Base-by-base conservation (phyloP, 2,888 invertebrate genomes). In the Sphinx pinastri region DNA sequence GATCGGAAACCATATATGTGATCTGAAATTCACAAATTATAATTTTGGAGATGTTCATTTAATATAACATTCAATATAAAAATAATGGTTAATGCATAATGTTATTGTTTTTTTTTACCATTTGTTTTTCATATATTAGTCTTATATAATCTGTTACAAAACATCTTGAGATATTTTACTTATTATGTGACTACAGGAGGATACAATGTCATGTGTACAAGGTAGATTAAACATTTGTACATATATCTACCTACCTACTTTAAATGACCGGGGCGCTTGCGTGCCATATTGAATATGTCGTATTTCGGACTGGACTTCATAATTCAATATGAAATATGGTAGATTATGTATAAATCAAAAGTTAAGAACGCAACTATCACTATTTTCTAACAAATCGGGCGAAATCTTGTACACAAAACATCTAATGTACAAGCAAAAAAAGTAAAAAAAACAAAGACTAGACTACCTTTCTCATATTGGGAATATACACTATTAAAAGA, bases 251-350 rank as follows among this genome's bases (percentile, higher is more conserved):
- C 74, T 81, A 80, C 76, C 75, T 77, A 80, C 76, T 78, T 73
- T 68, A 79, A 81, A 76, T 78, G 81, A 82, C 83, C 80, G 81
- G 79, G 81, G 84, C 78, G 67, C 49, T 51, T 67, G 78, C 79
- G 85, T 85, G 91, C 92, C 92, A 91, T 92, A 88, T 91, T 92
- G 91, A 89, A 88, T 87, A 84, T 84, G 75, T 69, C 75, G 74
- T 78, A 70, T 74, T 66, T 72, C 69, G 73, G 70, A 71, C 69
- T 57, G 31, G 19, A 4, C 67, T 52, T 54, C 14, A 54, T 54
- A 45, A 54, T 31, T 45, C 60, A 19, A 19, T 19, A n/a, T 47
- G 63, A 14, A 55, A 38, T 60, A 47, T 49, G 16, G 6, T n/a
- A 19, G 13, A 19, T 25, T 11, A 12, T 49, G 13, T 63, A 19